Percentiles rank a stretch among this genome's conserved stretches.
Evolutionary conservation across 2,113 vertebrate species (phyloP).

Genomic region (Acrocephalus arundinaceus): DNA sequence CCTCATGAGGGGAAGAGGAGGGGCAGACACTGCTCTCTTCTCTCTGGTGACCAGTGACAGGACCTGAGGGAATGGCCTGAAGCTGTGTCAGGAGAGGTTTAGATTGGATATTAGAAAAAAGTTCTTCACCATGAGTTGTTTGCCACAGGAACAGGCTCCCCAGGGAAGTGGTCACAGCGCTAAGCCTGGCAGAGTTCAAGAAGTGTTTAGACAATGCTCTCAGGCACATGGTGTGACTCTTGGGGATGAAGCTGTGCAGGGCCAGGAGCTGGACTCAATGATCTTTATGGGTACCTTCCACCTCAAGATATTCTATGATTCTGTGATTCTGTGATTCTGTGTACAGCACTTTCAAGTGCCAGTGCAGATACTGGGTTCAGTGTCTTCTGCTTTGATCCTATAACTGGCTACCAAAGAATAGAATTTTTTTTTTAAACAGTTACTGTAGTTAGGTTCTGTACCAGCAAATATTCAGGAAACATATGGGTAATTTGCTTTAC

Average conservation of each 20-base stretch:
- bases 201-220: rapidly evolving
- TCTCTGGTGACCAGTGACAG: background rate
- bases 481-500: background rate
- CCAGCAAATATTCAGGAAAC: background rate
- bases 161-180: background rate
- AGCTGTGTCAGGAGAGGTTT: background rate
- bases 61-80: background rate
- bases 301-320: background rate
- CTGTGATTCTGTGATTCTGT: background rate
- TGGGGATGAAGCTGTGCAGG: background rate
- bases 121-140: rapidly evolving
- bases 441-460: background rate
- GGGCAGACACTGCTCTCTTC: background rate
- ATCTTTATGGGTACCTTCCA: background rate
- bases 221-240: background rate
- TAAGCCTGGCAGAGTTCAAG: background rate
- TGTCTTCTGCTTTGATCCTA: background rate
- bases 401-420: background rate
- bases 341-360: background rate
- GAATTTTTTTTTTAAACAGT: background rate
- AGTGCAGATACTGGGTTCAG: background rate
- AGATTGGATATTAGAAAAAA: background rate
- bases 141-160: background rate
- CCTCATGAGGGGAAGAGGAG: background rate
- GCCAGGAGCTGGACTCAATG: background rate